A percentile compares a stretch with the other conserved stretches of the same genome.
These are phyloP conservation scores for Anabas testudineus DNA, from an alignment of 2,797 vertebrate genomes.

Conservation along the genomic window DNA sequence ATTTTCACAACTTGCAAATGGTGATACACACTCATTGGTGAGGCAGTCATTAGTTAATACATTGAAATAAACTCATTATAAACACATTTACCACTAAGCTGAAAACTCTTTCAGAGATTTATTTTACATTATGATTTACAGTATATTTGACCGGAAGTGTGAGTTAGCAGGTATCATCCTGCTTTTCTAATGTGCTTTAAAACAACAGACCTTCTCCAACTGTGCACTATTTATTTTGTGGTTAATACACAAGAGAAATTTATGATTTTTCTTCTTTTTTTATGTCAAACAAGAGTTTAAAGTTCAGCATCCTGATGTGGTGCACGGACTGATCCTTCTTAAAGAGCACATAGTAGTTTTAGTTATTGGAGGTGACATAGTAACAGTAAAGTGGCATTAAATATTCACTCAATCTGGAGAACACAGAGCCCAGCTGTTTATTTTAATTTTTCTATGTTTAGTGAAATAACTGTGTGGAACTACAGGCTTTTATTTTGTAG, in stretches of 20 bases:
- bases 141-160: slow-evolving; percentile 7
- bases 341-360: slow-evolving; percentile 29
- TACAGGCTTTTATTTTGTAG: slow-evolving; percentile 22
- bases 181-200: slow-evolving; percentile 52
- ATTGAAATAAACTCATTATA: slow-evolving; percentile 23
- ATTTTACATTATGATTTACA: slow-evolving; percentile 36
- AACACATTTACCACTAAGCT: slow-evolving; percentile 30
- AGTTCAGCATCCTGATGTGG: slow-evolving; percentile 26
- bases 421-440: slow-evolving; percentile 8
- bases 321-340: slow-evolving; percentile 19
- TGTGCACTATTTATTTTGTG: slow-evolving; percentile 42
- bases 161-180: slow-evolving; percentile 13
- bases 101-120: neutral
- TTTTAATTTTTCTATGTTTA: slow-evolving; percentile 12
- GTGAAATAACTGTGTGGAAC: slow-evolving; percentile 6
- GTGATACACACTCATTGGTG: neutral
- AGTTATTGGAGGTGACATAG: slow-evolving; percentile 1
- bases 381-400: slow-evolving; percentile 15
- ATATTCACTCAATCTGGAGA: neutral
- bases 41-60: slow-evolving; percentile 2
- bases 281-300: neutral
- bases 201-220: slow-evolving; percentile 54
- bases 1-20: too few relatives aligned
- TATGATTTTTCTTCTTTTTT: slow-evolving; percentile 22
- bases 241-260: slow-evolving; percentile 22